A percentile compares a stretch with the other conserved stretches of the same genome.
Evolutionary conservation across 2,113 vertebrate species (phyloP).

Genomic region (Delphinapterus leucas): DNA sequence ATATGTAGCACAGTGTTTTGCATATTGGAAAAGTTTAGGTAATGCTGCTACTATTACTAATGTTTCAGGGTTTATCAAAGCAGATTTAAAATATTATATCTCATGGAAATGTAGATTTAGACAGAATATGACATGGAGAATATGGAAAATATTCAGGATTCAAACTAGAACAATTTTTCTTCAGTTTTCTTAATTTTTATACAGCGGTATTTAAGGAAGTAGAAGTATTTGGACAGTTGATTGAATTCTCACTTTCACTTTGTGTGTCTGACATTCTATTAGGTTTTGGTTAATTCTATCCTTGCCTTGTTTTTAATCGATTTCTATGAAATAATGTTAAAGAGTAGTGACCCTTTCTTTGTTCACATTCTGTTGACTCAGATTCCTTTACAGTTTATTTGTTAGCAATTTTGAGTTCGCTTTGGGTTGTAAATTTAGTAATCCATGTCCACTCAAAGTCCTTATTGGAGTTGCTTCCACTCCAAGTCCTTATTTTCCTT

Average conservation of each 20-base stretch:
- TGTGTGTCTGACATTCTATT: background rate
- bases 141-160: background rate
- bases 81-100: background rate
- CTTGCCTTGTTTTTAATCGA: fast-evolving
- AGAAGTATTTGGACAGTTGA: background rate
- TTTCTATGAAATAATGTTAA: background rate
- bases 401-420: background rate
- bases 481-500: background rate
- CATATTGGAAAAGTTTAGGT: background rate
- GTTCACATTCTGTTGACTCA: background rate
- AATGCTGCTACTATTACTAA: background rate
- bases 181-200: background rate
- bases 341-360: fast-evolving
- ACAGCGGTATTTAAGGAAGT: background rate
- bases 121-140: background rate
- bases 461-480: background rate
- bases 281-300: background rate
- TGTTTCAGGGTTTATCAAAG: background rate
- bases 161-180: background rate
- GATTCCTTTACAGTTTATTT: background rate
- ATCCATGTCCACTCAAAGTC: background rate
- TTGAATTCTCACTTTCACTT: conserved; percentile 37
- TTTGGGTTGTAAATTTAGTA: background rate
- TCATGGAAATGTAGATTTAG: background rate
- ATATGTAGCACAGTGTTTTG: fast-evolving